A percentile compares a stretch with the other conserved stretches of the same genome.
Evolutionary conservation across 2,113 vertebrate species (phyloP).

Genomic region (Passer montanus): DNA sequence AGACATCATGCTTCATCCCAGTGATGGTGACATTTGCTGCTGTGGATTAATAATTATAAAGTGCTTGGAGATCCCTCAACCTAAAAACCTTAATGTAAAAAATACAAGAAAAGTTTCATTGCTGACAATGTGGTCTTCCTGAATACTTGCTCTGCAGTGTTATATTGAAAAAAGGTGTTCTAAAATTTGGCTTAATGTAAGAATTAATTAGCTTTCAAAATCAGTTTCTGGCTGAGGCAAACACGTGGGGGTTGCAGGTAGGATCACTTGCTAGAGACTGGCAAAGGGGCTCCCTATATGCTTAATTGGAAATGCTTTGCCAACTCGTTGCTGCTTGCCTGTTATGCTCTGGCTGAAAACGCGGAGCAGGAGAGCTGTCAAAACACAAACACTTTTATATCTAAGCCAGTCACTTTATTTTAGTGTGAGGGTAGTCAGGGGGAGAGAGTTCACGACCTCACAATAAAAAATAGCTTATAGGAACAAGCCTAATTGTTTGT

Average conservation of each 20-base stretch:
- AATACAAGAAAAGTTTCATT: neutral
- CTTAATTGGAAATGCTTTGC: conserved; percentile 47
- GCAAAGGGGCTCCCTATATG: neutral
- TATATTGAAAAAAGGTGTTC: neutral
- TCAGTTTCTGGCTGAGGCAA: neutral
- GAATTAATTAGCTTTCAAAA: conserved; percentile 47
- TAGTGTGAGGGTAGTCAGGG: neutral
- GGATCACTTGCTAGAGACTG: neutral
- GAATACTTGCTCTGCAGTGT: neutral
- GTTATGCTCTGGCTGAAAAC: conserved; percentile 21
- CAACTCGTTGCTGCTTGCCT: neutral
- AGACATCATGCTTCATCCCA: neutral
- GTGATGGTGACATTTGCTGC: neutral
- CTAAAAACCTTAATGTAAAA: neutral
- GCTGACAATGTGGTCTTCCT: neutral
- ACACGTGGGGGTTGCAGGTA: neutral
- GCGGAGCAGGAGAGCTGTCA: conserved; percentile 36
- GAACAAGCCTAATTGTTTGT: conserved; percentile 20
- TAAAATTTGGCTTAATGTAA: neutral
- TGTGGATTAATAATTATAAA: neutral
- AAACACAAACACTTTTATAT: conserved; percentile 39
- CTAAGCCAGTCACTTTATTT: conserved; percentile 18
- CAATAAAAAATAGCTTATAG: neutral
- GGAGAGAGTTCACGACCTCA: neutral
- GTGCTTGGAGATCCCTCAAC: neutral